phyloP scores from a whole-genome alignment of 2,113 vertebrate genomes.

The Podarcis muralis region DNA sequence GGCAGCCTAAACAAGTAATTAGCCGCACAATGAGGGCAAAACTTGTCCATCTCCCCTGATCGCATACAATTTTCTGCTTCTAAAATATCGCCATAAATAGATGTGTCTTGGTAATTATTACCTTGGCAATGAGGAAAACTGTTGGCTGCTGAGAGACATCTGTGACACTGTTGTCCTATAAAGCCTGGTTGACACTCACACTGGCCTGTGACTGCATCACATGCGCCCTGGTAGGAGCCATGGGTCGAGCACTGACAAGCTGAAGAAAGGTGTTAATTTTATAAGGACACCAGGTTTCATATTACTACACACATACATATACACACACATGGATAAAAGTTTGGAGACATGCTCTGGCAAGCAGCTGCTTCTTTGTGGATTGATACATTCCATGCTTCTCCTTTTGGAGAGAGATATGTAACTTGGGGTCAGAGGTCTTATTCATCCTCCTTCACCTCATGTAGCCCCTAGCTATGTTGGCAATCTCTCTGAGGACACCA shows the following conservation, averaged over 20 bases:
- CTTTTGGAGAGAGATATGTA: neutral
- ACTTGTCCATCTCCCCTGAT: neutral
- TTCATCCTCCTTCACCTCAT: neutral
- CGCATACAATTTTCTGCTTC: neutral
- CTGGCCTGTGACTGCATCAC: slow-evolving; percentile 79
- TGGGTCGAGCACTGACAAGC: slow-evolving; percentile 82
- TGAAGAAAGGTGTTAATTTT: slow-evolving; percentile 56
- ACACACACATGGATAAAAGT: neutral
- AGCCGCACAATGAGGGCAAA: neutral
- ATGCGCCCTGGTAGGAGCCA: slow-evolving; percentile 76
- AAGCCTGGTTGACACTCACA: slow-evolving; percentile 80
- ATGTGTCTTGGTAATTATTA: slow-evolving; percentile 46
- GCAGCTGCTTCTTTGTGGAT: neutral
- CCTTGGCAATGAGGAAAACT: slow-evolving; percentile 85
- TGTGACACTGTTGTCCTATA: slow-evolving; percentile 81
- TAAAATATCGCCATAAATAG: neutral
- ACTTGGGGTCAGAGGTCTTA: neutral
- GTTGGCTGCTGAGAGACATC: slow-evolving; percentile 72
- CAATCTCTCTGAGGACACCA: neutral
- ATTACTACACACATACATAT: too few relatives aligned
- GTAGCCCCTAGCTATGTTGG: neutral
- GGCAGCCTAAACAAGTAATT: neutral
- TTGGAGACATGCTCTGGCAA: neutral
- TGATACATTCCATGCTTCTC: neutral
- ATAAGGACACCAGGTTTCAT: neutral